Evolutionary conservation across 2,797 vertebrate genomes (phyloP).

Genomic region (Gila robusta): DNA sequence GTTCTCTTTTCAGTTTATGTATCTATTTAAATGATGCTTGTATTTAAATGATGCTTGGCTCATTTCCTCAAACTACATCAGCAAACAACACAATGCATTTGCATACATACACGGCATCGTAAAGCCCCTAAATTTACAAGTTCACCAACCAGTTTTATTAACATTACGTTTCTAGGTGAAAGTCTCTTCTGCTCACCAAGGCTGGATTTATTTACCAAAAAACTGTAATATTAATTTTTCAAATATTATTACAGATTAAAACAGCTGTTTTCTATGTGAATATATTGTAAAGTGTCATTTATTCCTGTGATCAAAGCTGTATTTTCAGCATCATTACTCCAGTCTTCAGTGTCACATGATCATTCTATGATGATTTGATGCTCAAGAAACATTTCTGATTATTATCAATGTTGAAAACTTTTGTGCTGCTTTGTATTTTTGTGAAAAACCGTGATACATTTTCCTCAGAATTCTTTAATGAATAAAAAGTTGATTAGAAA

Average conservation of each 20-base stretch:
- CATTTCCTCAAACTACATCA: conserved; percentile 28
- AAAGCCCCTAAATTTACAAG: not conserved
- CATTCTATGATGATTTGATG: not conserved
- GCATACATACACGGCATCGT: not conserved
- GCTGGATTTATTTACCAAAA: not conserved
- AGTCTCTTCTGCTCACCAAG: not conserved
- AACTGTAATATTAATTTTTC: not conserved
- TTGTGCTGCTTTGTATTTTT: not conserved
- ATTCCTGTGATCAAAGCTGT: not conserved
- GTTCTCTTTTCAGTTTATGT: not conserved
- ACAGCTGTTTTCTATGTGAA: not conserved
- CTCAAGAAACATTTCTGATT: not conserved
- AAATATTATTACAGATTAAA: not conserved
- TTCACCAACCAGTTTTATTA: not conserved
- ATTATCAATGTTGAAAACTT: not conserved
- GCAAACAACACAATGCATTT: conserved; percentile 17
- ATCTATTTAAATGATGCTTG: conserved; percentile 39
- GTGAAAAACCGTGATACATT: not conserved
- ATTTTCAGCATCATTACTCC: not conserved
- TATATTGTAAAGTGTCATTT: not conserved
- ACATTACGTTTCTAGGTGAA: not conserved
- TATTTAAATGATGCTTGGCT: conserved; percentile 39
- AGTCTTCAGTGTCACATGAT: not conserved
- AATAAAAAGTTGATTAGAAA: not conserved
- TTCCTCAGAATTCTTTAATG: no score